Percentiles rank a stretch among this genome's conserved stretches.
Conservation (phyloP, 2,113 vertebrate genomes). For the Chaetops frenatus region DNA sequence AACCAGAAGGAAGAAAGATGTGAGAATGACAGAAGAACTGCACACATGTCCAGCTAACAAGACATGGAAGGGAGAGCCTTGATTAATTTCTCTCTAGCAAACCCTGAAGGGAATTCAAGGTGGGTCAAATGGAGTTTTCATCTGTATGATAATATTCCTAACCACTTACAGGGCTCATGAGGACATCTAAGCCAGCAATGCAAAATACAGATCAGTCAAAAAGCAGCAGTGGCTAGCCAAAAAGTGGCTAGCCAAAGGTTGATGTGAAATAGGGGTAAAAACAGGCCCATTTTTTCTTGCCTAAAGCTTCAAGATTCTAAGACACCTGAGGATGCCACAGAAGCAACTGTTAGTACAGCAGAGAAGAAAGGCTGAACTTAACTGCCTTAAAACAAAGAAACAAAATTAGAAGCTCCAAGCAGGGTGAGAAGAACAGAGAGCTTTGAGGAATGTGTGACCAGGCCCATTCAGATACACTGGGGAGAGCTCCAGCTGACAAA, state of each 20-base stretch:
- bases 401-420: neutral
- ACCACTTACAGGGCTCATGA: neutral
- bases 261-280: neutral
- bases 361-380: neutral
- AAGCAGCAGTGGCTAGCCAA: neutral
- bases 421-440: neutral
- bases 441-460: neutral
- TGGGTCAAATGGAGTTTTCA: neutral
- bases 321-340: neutral
- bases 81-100: neutral
- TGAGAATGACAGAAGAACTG: neutral
- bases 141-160: neutral
- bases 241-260: neutral
- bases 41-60: accelerated
- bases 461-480: neutral
- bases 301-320: neutral
- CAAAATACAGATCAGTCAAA: neutral
- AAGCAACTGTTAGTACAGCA: neutral
- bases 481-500: neutral
- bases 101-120: neutral
- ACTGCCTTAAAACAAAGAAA: neutral
- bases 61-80: neutral
- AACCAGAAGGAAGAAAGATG: neutral
- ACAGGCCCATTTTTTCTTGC: accelerated
- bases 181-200: neutral